Evolutionary conservation across 2,113 vertebrate genomes (phyloP).

Genomic region (Carassius auratus): DNA sequence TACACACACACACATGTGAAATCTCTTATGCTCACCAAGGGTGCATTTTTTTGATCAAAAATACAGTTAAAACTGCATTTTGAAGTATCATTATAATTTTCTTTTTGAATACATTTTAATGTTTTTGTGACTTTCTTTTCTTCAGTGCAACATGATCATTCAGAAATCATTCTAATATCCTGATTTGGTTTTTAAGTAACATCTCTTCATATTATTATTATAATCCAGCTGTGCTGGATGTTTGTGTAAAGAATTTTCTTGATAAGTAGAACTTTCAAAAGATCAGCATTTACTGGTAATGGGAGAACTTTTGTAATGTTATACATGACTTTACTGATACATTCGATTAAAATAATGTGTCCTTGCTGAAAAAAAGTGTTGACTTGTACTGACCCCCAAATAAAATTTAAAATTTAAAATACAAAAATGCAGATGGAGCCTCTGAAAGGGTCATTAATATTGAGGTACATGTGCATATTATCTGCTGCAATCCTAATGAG

Average conservation of each 20-base stretch:
- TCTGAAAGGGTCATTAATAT: not conserved
- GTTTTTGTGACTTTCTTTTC: not conserved
- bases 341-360: too few relatives aligned
- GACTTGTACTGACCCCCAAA: not conserved
- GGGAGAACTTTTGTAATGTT: too few relatives aligned
- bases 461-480: not conserved
- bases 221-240: too few relatives aligned
- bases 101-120: not conserved
- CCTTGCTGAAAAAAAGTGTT: too few relatives aligned
- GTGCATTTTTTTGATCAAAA: not conserved
- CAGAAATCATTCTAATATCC: not conserved
- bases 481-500: too few relatives aligned
- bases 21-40: not conserved
- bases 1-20: not conserved
- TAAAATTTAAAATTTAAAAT: too few relatives aligned
- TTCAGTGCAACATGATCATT: not conserved
- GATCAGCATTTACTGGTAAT: too few relatives aligned
- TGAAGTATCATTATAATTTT: not conserved
- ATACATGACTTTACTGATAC: too few relatives aligned
- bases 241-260: too few relatives aligned
- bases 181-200: not conserved
- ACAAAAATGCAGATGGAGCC: not conserved
- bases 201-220: not conserved
- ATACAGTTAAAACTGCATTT: not conserved
- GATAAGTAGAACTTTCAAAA: too few relatives aligned